A percentile compares a stretch with the other conserved stretches of the same genome.
phyloP scores from a whole-genome alignment of 2,888 invertebrate genomes.

The Pedicia rivosa region DNA sequence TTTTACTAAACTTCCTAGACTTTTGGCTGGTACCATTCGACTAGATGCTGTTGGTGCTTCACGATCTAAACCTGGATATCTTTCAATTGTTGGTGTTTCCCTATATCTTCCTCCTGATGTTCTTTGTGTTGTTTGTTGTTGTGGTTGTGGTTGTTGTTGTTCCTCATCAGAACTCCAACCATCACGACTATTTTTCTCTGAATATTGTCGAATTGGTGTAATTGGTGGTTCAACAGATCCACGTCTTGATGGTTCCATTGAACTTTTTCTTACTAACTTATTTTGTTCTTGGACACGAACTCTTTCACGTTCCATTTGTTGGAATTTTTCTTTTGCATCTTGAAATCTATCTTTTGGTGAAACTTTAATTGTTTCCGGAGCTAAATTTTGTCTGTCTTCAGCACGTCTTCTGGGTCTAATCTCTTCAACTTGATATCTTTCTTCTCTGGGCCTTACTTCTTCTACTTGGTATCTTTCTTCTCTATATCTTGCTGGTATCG shows the following conservation, averaged over 20 bases:
- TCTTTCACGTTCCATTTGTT: slow-evolving; percentile 57
- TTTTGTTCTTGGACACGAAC: slow-evolving; percentile 19
- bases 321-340: slow-evolving; percentile 74
- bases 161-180: slow-evolving; percentile 14
- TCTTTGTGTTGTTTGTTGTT: slow-evolving; percentile 15
- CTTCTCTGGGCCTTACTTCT: background rate
- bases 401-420: background rate
- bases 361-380: slow-evolving; percentile 14
- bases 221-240: slow-evolving; percentile 18
- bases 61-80: slow-evolving; percentile 5
- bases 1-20: slow-evolving; percentile 25
- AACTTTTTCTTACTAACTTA: slow-evolving; percentile 13
- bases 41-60: background rate
- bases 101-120: too few relatives aligned
- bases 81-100: slow-evolving; percentile 14
- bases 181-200: slow-evolving; percentile 17
- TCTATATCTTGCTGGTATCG: background rate
- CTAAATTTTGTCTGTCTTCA: slow-evolving; percentile 4
- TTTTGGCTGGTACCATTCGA: slow-evolving; percentile 16
- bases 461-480: background rate
- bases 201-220: slow-evolving; percentile 4
- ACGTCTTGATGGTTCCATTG: slow-evolving; percentile 14
- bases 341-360: slow-evolving; percentile 67
- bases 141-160: slow-evolving; percentile 10
- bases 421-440: background rate